Conservation (phyloP, 2,113 vertebrate species). For the Erpornis zantholeuca region DNA sequence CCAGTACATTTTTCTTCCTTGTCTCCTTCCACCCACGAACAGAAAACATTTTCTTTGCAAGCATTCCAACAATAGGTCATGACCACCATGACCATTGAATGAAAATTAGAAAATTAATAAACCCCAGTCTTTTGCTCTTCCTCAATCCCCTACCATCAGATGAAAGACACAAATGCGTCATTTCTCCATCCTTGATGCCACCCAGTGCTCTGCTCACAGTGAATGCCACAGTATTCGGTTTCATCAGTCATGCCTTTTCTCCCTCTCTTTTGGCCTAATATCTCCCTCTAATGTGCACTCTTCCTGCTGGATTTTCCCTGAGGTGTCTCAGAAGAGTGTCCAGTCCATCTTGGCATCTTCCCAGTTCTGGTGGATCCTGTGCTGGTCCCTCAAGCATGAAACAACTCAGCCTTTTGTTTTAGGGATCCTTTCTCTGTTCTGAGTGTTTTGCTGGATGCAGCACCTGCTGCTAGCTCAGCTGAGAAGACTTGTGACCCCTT, state of each 20-base stretch:
- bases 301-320: not conserved
- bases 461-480: not conserved
- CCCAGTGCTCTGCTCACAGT: not conserved
- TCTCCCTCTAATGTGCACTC: not conserved
- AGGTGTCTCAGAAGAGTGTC: not conserved
- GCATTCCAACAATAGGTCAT: not conserved
- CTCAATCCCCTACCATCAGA: not conserved
- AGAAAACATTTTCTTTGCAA: not conserved
- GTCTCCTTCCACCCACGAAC: not conserved
- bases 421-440: not conserved
- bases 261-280: not conserved
- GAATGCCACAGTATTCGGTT: not conserved
- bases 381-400: not conserved
- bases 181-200: not conserved
- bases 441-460: not conserved
- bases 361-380: not conserved
- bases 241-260: not conserved
- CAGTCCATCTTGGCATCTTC: not conserved
- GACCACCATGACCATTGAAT: not conserved
- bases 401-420: not conserved
- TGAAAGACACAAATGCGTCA: not conserved
- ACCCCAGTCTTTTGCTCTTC: not conserved
- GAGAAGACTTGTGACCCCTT: not conserved
- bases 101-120: not conserved
- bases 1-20: not conserved